phyloP scores from a whole-genome alignment of 2,113 vertebrate genomes.

The Oplegnathus fasciatus region DNA sequence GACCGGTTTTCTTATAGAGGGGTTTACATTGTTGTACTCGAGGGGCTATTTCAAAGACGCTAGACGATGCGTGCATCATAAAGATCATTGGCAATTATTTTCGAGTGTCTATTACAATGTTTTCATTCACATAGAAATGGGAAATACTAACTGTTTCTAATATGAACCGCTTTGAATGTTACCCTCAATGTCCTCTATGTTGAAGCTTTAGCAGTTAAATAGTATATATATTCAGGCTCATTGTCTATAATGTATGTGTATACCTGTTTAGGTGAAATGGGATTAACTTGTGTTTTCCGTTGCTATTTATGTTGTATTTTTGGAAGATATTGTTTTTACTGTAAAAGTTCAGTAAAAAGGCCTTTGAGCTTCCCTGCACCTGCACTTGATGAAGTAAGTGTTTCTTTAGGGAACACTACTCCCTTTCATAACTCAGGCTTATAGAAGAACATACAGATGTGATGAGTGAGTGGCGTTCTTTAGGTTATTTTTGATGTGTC shows the following conservation, averaged over 20 bases:
- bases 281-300: constrained; percentile 18
- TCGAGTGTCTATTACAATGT: constrained; percentile 43
- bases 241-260: neutral
- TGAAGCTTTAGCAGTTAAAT: constrained; percentile 8
- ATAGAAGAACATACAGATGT: constrained; percentile 14
- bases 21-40: constrained; percentile 37
- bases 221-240: constrained; percentile 11
- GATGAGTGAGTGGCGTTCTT: constrained; percentile 50
- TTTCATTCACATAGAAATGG: constrained; percentile 43
- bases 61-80: constrained; percentile 55
- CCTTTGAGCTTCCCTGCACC: constrained; percentile 18
- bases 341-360: too few species aligned
- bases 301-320: constrained; percentile 8
- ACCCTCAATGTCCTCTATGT: constrained; percentile 9
- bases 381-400: constrained; percentile 32
- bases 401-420: constrained; percentile 43
- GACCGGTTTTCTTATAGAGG: constrained; percentile 22
- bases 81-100: constrained; percentile 53
- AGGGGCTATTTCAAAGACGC: constrained; percentile 47
- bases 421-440: constrained; percentile 42
- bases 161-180: constrained; percentile 19
- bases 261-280: constrained; percentile 5
- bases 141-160: constrained; percentile 43
- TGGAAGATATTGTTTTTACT: neutral
- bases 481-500: constrained; percentile 16